A percentile compares a stretch with the other conserved stretches of the same genome.
phyloP scores from a whole-genome alignment of 2,797 vertebrate genomes.

The Remorina albescens region DNA sequence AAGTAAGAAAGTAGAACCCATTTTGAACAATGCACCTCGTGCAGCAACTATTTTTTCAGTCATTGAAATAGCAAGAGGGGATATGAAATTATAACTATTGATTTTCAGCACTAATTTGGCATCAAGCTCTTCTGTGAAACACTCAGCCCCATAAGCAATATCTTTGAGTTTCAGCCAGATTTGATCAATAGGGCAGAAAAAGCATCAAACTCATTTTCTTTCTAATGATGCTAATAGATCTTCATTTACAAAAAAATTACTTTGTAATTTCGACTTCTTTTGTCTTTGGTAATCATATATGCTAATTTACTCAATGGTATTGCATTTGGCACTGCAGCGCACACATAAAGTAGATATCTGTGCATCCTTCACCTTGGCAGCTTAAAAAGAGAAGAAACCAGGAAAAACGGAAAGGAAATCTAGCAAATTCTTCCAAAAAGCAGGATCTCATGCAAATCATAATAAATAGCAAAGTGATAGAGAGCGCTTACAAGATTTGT shows the following conservation, averaged over 20 bases:
- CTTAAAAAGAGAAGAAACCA: conserved; percentile 30
- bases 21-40: no score
- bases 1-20: no score
- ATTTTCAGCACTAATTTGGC: conserved; percentile 54
- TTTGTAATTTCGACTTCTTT: not conserved
- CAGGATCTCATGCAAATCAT: conserved; percentile 42
- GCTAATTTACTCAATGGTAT: not conserved
- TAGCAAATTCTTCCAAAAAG: conserved; percentile 1
- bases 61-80: no score
- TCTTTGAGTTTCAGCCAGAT: conserved; percentile 21
- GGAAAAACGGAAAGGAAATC: conserved; percentile 29
- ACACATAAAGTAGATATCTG: no score
- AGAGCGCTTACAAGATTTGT: conserved; percentile 52
- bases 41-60: no score
- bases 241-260: not conserved
- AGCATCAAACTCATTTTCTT: no score
- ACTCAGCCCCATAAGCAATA: no score
- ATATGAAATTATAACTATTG: no score
- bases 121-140: conserved; percentile 42
- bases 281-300: conserved; percentile 5
- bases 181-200: not conserved
- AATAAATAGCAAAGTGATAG: conserved; percentile 34
- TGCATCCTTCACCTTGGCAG: conserved; percentile 18
- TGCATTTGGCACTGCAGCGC: not conserved
- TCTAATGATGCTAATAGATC: conserved; percentile 13